Evolutionary conservation across 1,140 invertebrate species (phyloP).

Genomic region (Eurosta solidaginis): DNA sequence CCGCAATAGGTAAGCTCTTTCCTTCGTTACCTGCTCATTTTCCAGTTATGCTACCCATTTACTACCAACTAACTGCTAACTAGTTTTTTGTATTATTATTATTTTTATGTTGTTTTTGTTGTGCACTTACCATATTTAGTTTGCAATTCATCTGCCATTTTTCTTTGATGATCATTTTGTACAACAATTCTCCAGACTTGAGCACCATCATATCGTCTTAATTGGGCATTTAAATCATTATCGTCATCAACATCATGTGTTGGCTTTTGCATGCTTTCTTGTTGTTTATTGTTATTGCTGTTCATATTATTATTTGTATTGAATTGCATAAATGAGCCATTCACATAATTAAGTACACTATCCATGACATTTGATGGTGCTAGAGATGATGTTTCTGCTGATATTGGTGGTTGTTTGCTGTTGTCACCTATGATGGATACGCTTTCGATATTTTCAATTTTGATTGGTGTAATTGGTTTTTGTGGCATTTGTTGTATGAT

Average conservation of each 20-base stretch:
- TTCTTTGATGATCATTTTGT: conserved; percentile 55
- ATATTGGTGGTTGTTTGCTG: neutral
- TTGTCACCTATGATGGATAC: neutral
- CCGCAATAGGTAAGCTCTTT: neutral
- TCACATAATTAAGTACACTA: conserved; percentile 56
- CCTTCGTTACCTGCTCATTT: neutral
- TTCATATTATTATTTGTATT: conserved; percentile 29
- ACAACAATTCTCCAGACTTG: conserved; percentile 65
- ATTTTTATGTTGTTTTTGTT: neutral
- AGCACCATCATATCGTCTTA: conserved; percentile 62
- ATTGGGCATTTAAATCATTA: conserved; percentile 40
- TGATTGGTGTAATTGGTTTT: conserved; percentile 20
- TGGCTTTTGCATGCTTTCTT: conserved; percentile 12
- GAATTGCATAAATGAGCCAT: conserved; percentile 49
- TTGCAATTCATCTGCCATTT: conserved; percentile 53
- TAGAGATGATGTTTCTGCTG: neutral
- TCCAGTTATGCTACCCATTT: neutral
- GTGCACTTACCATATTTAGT: conserved; percentile 53
- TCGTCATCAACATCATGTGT: conserved; percentile 28
- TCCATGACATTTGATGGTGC: conserved; percentile 38
- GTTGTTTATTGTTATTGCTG: conserved; percentile 33
- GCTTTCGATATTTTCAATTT: conserved; percentile 11
- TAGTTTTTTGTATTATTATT: neutral
- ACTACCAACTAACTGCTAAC: neutral
- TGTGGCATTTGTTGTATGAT: conserved; percentile 42